Evolutionary conservation across 2,797 vertebrate species (phyloP), one percentile per base, ranked within the genome.

Genomic region (Lagorchestes hirsutus): DNA sequence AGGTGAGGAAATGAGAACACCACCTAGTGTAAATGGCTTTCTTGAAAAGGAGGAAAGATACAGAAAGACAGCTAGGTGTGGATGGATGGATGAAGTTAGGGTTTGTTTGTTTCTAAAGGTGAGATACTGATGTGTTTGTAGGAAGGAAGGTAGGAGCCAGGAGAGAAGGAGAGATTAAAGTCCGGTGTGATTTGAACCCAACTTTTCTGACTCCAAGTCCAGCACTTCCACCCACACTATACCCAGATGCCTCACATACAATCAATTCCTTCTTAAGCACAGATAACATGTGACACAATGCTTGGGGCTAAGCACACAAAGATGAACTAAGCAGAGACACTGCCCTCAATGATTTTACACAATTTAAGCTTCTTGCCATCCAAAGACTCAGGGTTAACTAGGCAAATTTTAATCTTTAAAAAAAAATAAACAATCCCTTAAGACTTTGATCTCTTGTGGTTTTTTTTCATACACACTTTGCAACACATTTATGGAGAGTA

Each of bases 401-500:
- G 93, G 62, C 62, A 95, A 93, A 92, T 31, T 54, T 94, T 92
- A 92, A 93, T 59, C n/a, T 93, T 55, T 14, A 22, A 13, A 54
- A 9, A 9, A 93, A 91, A 55, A 91, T 34, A 91, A 92, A 91
- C 27, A 93, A 93, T 87, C 57, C 91, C 29, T 59, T 11, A 55
- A 90, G 62, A 93, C 55, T 95, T 95, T 93, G 28, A 90, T 93
- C 93, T 96, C 94, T 94, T 96, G 58, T 93, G 95, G 90, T 5
- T 96, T 95, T 95, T 93, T 93, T 96, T 34, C 58, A 91, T 55
- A 58, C 27, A 92, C 52, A 91, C 62, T 96, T 87, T 54, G 92
- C 50, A 50, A 90, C 6, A 8, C 0, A 57, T 74, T 93, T 95
- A 92, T 91, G 59, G 92, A 57, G 16, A 95, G 57, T 90, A 54